These are phyloP conservation scores for Smutsia gigantea DNA, from an alignment of 2,797 vertebrate species.

Conservation along the genomic window DNA sequence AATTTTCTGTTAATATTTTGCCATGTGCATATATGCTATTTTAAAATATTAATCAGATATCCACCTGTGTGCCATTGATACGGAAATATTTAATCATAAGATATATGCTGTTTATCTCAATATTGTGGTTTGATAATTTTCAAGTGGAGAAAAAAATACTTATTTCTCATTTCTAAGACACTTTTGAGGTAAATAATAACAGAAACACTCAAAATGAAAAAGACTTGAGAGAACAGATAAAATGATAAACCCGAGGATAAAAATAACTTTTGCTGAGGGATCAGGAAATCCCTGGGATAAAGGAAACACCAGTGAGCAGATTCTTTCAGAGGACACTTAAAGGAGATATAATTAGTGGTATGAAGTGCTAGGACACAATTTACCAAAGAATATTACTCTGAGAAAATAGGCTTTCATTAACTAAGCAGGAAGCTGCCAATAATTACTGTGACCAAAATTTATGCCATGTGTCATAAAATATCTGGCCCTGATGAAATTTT, in stretches of 20 bases:
- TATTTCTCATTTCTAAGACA: constrained; percentile 22
- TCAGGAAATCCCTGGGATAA: neutral
- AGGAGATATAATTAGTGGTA: neutral
- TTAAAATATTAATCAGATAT: constrained; percentile 7
- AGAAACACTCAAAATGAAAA: neutral
- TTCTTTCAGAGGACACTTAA: neutral
- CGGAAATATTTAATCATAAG: neutral
- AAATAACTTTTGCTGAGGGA: neutral
- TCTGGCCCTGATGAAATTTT: neutral
- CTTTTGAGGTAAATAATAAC: neutral
- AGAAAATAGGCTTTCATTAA: neutral
- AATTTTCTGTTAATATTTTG: constrained; percentile 3
- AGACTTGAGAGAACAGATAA: neutral
- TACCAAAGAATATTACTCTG: neutral
- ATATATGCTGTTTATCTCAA: neutral
- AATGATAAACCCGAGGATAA: neutral
- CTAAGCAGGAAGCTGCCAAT: neutral
- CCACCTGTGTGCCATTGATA: neutral
- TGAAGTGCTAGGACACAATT: neutral
- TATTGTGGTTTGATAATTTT: neutral
- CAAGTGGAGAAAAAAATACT: neutral
- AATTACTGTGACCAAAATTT: neutral
- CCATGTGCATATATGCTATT: neutral
- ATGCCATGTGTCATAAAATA: neutral
- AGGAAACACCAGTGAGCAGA: neutral